phyloP scores from a whole-genome alignment of 2,113 vertebrate genomes.

The Callipepla squamata region DNA sequence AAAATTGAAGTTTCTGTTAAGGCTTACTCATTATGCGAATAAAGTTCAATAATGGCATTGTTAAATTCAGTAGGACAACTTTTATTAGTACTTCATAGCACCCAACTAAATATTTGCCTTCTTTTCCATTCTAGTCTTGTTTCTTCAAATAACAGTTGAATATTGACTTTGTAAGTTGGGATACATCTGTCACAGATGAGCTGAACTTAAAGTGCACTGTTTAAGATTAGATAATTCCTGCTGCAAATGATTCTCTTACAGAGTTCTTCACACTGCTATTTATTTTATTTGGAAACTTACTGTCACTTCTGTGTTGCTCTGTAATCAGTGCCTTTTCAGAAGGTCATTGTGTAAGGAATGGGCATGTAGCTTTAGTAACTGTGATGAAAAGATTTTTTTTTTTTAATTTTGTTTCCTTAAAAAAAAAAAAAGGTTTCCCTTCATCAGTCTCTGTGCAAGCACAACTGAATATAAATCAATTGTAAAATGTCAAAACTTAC shows the following conservation, averaged over 20 bases:
- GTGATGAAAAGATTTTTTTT: not conserved
- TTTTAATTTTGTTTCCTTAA: not conserved
- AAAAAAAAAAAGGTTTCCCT: not conserved
- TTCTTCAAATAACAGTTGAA: not conserved
- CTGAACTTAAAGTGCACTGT: not conserved
- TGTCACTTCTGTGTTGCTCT: not conserved
- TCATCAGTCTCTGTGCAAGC: not conserved
- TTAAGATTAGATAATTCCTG: not conserved
- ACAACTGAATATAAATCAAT: not conserved
- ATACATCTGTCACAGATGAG: not conserved
- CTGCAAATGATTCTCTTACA: not conserved
- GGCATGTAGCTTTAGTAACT: not conserved
- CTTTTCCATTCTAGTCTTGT: not conserved
- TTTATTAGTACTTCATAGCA: not conserved
- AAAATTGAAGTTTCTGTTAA: constrained; percentile 28
- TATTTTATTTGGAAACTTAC: not conserved
- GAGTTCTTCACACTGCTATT: not conserved
- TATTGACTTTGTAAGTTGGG: not conserved
- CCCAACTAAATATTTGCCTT: not conserved
- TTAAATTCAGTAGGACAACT: constrained; percentile 13
- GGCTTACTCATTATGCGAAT: not conserved
- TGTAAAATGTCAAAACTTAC: not conserved
- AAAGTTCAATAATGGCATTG: not conserved
- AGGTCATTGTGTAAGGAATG: fast-evolving
- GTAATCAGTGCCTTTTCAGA: not conserved